Evolutionary conservation across 2,113 vertebrate species (phyloP).

Genomic region (Bos taurus): ARS-UCD2.0 NC_037333.1:115763001-115763500

Average conservation of each 20-base stretch:
- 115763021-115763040: background rate
- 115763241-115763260: background rate
- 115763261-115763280: background rate
- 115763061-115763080: background rate
- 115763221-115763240: background rate
- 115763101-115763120: background rate
- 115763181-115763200: background rate
- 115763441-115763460: background rate
- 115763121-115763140: background rate
- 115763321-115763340: background rate
- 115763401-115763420: background rate
- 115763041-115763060: background rate
- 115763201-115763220: background rate
- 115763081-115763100: background rate
- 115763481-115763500: background rate
- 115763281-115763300: background rate
- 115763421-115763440: background rate
- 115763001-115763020: background rate
- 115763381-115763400: background rate
- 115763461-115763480: background rate
- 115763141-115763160: background rate
- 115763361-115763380: background rate
- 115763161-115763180: too few species aligned
- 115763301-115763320: background rate
- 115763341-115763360: background rate